Evolutionary conservation across 2,797 vertebrate species (phyloP).

Genomic region (Delichon dasypus): DNA sequence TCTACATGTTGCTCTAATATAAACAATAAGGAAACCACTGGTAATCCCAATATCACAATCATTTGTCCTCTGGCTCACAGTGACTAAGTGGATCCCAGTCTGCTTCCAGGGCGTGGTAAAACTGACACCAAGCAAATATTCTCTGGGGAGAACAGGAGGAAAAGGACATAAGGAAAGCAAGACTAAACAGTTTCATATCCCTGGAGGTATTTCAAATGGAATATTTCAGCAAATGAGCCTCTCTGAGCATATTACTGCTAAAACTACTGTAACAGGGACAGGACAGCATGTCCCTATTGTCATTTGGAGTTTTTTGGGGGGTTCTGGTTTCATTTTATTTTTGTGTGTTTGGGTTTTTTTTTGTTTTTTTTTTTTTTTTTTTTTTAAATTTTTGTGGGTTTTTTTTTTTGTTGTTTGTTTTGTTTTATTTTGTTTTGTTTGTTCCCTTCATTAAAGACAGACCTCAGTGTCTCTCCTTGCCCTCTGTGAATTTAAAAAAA

Average conservation of each 20-base stretch:
- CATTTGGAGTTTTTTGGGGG: accelerated
- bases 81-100: background rate
- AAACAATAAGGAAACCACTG: background rate
- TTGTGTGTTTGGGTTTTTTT: too few relatives aligned
- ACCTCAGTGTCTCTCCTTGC: background rate
- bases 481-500: background rate
- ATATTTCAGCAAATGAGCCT: background rate
- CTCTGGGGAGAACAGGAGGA: background rate
- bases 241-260: background rate
- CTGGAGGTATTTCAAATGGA: background rate
- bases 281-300: background rate
- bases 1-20: background rate
- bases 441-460: background rate
- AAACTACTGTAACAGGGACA: background rate
- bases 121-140: background rate
- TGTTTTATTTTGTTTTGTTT: accelerated
- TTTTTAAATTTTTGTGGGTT: too few relatives aligned
- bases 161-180: background rate
- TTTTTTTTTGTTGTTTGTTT: background rate
- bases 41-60: background rate
- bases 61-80: background rate
- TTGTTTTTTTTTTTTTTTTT: background rate
- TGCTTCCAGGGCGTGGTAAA: background rate
- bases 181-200: background rate
- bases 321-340: background rate